Evolutionary conservation across 1,140 invertebrate genomes (phyloP).

Genomic region (Nylanderia fulva): DNA sequence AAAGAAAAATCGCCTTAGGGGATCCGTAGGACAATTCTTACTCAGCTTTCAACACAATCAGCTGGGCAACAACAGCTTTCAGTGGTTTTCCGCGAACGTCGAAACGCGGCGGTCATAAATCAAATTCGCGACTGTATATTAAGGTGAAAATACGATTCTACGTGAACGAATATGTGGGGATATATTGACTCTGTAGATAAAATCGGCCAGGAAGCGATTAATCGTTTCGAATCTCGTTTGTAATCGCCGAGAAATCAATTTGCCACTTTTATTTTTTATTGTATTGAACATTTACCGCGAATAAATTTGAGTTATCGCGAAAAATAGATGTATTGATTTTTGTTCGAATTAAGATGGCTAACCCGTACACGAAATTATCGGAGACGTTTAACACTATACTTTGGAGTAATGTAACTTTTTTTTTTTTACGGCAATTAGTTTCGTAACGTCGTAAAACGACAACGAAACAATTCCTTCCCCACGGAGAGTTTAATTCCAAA

Average conservation of each 20-base stretch:
- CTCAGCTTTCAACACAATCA: not conserved
- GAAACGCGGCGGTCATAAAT: conserved; percentile 18
- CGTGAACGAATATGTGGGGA: not conserved
- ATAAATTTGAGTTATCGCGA: conserved; percentile 26
- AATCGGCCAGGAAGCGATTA: conserved; percentile 53
- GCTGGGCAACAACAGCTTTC: not conserved
- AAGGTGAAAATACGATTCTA: not conserved
- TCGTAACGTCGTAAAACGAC: not conserved
- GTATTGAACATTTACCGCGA: not conserved
- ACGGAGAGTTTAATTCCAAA: not conserved
- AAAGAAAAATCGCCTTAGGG: conserved; percentile 22
- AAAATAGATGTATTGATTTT: not conserved
- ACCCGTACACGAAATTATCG: not conserved
- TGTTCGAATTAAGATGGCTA: no score
- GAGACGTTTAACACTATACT: not conserved
- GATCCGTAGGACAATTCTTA: conserved; percentile 22
- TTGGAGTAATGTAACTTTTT: not conserved
- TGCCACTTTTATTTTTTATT: not conserved
- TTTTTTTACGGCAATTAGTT: conserved; percentile 7
- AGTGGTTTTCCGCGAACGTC: not conserved
- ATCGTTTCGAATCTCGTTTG: conserved; percentile 39
- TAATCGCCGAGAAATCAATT: conserved; percentile 43
- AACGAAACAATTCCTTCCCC: not conserved
- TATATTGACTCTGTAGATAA: conserved; percentile 3
- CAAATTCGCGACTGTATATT: conserved; percentile 45